These are phyloP conservation scores for Nomada ferruginata DNA, from an alignment of 2,888 invertebrate species.

Conservation along the genomic window DNA sequence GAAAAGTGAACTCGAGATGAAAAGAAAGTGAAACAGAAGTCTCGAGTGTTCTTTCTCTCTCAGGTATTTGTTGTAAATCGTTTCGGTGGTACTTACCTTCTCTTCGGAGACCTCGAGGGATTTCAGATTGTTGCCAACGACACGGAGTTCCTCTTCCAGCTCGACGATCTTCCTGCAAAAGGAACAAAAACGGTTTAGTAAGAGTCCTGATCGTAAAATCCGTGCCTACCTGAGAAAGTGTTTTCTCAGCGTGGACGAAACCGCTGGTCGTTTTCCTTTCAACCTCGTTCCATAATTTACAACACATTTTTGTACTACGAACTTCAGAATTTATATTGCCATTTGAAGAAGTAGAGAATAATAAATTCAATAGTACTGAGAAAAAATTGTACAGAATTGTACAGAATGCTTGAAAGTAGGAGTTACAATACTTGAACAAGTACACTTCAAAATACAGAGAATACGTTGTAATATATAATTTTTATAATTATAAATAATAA, in stretches of 20 bases:
- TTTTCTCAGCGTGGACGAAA: constrained; percentile 2
- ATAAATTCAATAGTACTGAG: neutral
- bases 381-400: neutral
- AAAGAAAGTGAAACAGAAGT: constrained; percentile 47
- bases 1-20: constrained; percentile 33
- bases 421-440: no score
- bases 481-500: no score
- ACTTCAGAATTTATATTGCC: no score
- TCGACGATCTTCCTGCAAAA: constrained; percentile 98
- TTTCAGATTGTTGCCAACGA: constrained; percentile 99
- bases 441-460: no score
- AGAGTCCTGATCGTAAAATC: neutral
- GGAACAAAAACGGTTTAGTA: constrained; percentile 39
- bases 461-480: no score
- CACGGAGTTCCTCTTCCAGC: constrained; percentile 99
- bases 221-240: constrained; percentile 47
- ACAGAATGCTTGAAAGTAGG: neutral
- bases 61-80: constrained; percentile 30
- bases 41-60: neutral
- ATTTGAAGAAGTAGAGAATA: neutral
- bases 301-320: no score
- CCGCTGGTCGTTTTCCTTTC: constrained; percentile 4
- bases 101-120: constrained; percentile 99
- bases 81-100: constrained; percentile 90
- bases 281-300: neutral